Evolutionary conservation across 2,888 invertebrate species (phyloP).

Genomic region (Drosophila neutralis): DNA sequence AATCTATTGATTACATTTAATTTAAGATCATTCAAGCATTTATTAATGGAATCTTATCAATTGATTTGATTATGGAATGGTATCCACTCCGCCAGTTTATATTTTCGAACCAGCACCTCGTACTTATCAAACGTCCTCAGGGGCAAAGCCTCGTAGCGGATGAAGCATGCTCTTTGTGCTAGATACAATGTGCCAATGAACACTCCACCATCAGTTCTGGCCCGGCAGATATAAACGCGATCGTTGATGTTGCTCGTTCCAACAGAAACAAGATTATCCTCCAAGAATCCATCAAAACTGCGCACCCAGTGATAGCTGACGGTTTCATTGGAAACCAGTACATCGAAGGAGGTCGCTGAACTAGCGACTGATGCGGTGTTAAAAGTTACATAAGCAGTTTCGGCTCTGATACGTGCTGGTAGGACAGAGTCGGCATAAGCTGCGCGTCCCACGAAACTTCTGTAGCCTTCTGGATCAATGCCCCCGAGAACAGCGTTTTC

Average conservation of each 20-base stretch:
- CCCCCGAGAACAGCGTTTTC: too few relatives aligned
- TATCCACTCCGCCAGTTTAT: fast-evolving
- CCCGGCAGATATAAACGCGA: slow-evolving; percentile 48
- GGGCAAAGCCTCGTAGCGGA: slow-evolving; percentile 39
- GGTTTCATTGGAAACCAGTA: slow-evolving; percentile 43
- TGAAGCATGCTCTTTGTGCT: slow-evolving; percentile 30
- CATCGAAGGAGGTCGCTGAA: slow-evolving; percentile 9
- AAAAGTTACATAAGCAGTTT: slow-evolving; percentile 29
- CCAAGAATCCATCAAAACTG: slow-evolving; percentile 56
- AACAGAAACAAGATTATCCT: slow-evolving; percentile 41
- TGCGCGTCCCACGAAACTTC: not conserved
- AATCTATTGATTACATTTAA: too few relatives aligned
- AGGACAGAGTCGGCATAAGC: too few relatives aligned
- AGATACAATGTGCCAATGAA: slow-evolving; percentile 43
- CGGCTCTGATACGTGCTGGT: slow-evolving; percentile 56
- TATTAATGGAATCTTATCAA: not conserved
- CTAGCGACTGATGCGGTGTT: slow-evolving; percentile 10
- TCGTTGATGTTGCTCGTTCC: slow-evolving; percentile 51
- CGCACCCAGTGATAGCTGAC: slow-evolving; percentile 46
- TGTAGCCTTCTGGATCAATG: too few relatives aligned
- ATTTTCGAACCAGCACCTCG: slow-evolving; percentile 47
- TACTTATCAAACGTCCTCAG: slow-evolving; percentile 45
- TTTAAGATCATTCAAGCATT: too few relatives aligned
- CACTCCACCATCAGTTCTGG: slow-evolving; percentile 32
- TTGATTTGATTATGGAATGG: not conserved